phyloP scores from a whole-genome alignment of 2,888 invertebrate species.

The Rhingia rostrata region DNA sequence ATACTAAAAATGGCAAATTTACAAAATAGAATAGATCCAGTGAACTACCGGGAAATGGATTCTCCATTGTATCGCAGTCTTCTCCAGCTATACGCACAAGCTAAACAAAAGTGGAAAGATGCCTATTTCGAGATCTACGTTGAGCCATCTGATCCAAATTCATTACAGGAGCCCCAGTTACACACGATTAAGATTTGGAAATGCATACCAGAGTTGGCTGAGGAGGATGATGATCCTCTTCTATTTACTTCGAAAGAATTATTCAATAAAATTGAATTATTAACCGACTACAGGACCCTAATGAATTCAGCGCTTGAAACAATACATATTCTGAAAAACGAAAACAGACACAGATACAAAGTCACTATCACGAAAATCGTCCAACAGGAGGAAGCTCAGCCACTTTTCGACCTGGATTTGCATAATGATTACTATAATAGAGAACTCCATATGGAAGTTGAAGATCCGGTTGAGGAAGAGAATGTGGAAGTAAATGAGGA shows the following conservation, averaged over 20 bases:
- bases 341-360: neutral
- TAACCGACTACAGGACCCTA: conserved; percentile 20
- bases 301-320: conserved; percentile 5
- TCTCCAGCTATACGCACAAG: conserved; percentile 4
- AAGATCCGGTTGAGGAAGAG: neutral
- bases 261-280: conserved; percentile 16
- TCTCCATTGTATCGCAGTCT: conserved; percentile 4
- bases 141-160: conserved; percentile 13
- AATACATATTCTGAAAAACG: conserved; percentile 3
- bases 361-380: conserved; percentile 1
- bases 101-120: conserved; percentile 16
- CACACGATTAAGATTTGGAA: conserved; percentile 20
- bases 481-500: neutral
- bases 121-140: conserved; percentile 23
- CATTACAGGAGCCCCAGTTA: neutral
- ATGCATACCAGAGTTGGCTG: conserved; percentile 17
- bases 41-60: neutral
- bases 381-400: neutral
- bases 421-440: no score
- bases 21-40: neutral
- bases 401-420: neutral
- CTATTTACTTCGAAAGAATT: neutral
- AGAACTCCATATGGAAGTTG: no score
- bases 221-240: neutral
- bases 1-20: no score